Evolutionary conservation across 2,888 invertebrate genomes (phyloP), one percentile per base, ranked within the genome.

Genomic region (Callinectes sapidus): DNA sequence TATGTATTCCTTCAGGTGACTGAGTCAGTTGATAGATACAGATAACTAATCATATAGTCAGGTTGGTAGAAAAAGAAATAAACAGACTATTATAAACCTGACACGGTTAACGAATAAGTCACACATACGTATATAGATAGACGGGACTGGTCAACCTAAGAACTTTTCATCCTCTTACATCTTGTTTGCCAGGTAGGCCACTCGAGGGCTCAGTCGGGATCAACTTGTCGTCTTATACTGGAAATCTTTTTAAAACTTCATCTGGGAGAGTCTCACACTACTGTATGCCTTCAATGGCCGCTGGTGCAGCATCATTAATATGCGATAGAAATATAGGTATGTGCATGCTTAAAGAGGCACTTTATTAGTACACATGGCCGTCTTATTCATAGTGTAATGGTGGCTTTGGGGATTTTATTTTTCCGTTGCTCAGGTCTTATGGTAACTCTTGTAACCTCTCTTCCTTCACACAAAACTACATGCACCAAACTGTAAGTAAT

Each of bases 131-230:
- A 6, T 6, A 2, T 61, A 23, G 61, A 61, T 61, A 61, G 61
- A 23, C 23, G 23, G 23, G 61, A 61, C 61, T 23, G 61, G 23
- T 61, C 61, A 61, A 18, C 61, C 61, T 61, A 61, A 61, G 61
- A 23, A 61, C 61, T 61, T n/a, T n/a, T 71, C 71, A 71, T 71
- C 71, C 71, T 6, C n/a, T n/a, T 71, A 71, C 71, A 71, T 71
- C 10, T 8, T 13, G 28, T 71, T 71, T 13, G 5, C n/a, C 10
- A 71, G 28, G 28, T 8, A n/a, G n/a, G n/a, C n/a, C n/a, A 71
- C 71, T 10, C 71, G 71, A 71, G 28, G 28, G 28, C 35, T 81
- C 81, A 81, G 35, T 35, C 23, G 16, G 81, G 81, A 81, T 81
- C 18, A 81, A 35, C 35, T 35, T 35, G 81, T 81, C 35, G 32